Base-by-base conservation (phyloP, 2,797 vertebrate genomes). In the Aldrovandia affinis region DNA sequence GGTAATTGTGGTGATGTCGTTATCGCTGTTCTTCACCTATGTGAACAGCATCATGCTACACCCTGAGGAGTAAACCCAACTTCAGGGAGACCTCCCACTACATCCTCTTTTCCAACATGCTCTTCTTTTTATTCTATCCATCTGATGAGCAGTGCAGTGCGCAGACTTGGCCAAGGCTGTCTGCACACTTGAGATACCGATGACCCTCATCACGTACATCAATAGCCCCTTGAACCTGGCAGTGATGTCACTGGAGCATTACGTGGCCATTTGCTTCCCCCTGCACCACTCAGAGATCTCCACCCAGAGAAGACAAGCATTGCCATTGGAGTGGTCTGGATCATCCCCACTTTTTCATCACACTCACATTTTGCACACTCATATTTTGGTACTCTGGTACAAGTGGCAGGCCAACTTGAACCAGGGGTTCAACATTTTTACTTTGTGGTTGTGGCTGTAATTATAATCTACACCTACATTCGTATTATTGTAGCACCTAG, bases 161-260 rank as follows among this genome's bases (percentile, higher is more conserved):
- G 9, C 89, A 0, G 1, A 0, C 0, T 0, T 94, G 15, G 73
- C 77, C 0, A 90, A 83, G 82, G 70, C 85, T 22, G 15, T 86
- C 0, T 95, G 94, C 84, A 81, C 86, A 2, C 0, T 88, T 4
- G 42, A 93, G 0, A 1, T 15, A 1, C 30, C 89, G 25, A 1
- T 91, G 0, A 18, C 55, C 0, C 2, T 10, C 4, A 80, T 92
- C 6, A 80, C 84, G 0, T 88, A 36, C 0, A 25, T 2, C 0
- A 86, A 91, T 4, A 88, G 91, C 14, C 93, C 93, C 55, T 83
- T 94, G 30, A 94, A 89, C 0, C 88, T 95, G 83, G 88, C 91
- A n/a, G n/a, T 92, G 81, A 95, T 95, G 93, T 91, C 92, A 68
- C 63, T 94, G 50, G 94, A 95, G 86, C 92, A 92, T 14, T 95